Base-by-base conservation (phyloP, 2,797 vertebrate species). In the Poecilia picta region DNA sequence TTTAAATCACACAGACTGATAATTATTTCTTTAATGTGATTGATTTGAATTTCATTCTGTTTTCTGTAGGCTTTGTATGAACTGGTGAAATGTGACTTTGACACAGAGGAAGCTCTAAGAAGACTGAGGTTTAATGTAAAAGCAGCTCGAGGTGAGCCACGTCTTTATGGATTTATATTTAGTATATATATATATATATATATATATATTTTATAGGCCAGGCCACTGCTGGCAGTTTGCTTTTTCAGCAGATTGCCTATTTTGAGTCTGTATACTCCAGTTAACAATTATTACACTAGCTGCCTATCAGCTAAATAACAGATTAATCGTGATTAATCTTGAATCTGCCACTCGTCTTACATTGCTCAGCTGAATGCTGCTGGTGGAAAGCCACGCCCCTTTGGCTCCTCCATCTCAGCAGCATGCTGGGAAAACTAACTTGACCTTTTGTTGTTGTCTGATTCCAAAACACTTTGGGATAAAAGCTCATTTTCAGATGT, bases 1-100 rank as follows among this genome's bases (percentile, higher is more conserved):
- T 71, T 71, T 46, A 20, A 39, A 73, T 66, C 46, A 18, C 20
- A 45, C 15, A 45, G 62, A 10, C 11, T n/a, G 4, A 18, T 18
- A 2, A 18, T 25, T 6, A n/a, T 25, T 15, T 73, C 3, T 76
- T 49, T 18, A 1, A 20, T 0, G 16, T 45, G 10, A 31, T 2
- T 78, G 45, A 83, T 75, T 28, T 25, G 16, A 76, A 53, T 36
- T 1, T 73, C n/a, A 7, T 31, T 78, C 31, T 33, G 55, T 88
- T 47, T 87, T 49, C 88, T 83, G 6, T 81, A 99, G 98, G 98
- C 98, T 0, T 93, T 99, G 25, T 99, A 98, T 91, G 98, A 99
- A 85, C 95, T 99, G 80, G 98, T 99, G 75, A 98, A 99, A 90
- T 99, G 98, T 94, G 97, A 96, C 91, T 99, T 98, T 95, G 97